These are phyloP conservation scores for Apogon talboti DNA, from an alignment of 2,797 vertebrate genomes.

Conservation along the genomic window DNA sequence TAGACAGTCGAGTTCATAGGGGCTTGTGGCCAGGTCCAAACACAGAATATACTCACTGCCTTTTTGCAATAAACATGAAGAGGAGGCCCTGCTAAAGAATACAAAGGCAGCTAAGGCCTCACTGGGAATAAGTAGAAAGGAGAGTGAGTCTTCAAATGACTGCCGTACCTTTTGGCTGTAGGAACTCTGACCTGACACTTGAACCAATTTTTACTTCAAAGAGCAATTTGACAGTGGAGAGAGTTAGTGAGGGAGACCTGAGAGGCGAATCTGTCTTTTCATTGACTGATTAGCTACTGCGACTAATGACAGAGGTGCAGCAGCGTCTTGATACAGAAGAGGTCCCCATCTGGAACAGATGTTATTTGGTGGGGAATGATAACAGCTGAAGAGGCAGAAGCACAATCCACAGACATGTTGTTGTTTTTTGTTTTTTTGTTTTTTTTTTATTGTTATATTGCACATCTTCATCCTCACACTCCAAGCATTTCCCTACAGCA, in stretches of 20 bases:
- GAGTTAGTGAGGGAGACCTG: conserved; percentile 77
- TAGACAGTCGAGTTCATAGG: conserved; percentile 49
- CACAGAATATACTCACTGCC: conserved; percentile 55
- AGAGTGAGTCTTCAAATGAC: conserved; percentile 67
- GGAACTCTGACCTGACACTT: conserved; percentile 81
- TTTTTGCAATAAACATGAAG: conserved; percentile 73
- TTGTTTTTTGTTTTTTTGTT: no score
- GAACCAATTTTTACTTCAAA: conserved; percentile 84
- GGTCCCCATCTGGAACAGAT: conserved; percentile 63
- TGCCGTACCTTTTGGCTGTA: conserved; percentile 63
- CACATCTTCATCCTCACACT: conserved; percentile 29
- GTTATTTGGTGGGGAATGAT: conserved; percentile 64
- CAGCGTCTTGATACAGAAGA: conserved; percentile 65
- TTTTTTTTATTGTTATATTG: conserved; percentile 30
- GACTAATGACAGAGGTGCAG: conserved; percentile 76
- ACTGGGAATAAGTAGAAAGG: conserved; percentile 41
- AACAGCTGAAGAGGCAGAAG: conserved; percentile 42
- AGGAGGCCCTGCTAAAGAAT: conserved; percentile 46
- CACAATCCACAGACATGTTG: conserved; percentile 36
- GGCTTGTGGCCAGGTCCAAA: conserved; percentile 47
- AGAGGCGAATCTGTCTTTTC: conserved; percentile 74
- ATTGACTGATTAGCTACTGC: conserved; percentile 72
- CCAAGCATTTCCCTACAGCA: conserved; percentile 45
- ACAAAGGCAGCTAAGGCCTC: conserved; percentile 53
- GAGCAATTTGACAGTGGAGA: conserved; percentile 76